Evolutionary conservation across 2,113 vertebrate genomes (phyloP), one percentile per base, ranked within the genome.

Genomic region (Echinops telfairi): DNA sequence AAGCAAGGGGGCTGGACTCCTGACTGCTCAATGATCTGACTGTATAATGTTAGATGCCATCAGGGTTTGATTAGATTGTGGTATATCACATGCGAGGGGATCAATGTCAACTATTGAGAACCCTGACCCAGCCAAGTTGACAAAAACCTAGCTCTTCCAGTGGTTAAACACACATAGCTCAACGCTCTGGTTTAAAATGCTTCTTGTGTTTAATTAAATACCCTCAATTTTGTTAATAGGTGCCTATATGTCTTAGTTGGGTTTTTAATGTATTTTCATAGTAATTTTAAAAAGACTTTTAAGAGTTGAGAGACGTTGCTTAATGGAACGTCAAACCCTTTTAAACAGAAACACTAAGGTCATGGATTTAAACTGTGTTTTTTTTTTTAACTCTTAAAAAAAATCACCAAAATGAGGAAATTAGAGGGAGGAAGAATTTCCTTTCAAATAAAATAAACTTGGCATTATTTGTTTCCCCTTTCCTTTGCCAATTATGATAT

Each of bases 381-480:
- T 12, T 53, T 53, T 53, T 79, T 80, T 85, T 36, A 77, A 80
- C 9, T 87, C 60, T 31, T 53, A 66, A 84, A 60, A 47, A 47
- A 80, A 66, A 7, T 93, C 64, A 75, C 40, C 33, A 82, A 89
- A 60, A 92, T 90, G 3, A 90, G 57, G 15, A 57, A 70, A 80
- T 64, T 47, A 29, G 57, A 43, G 38, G 10, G 70, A 27, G 5
- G 5, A 29, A 88, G 6, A 38, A 58, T 90, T 85, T 60, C 36
- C 47, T 94, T 77, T 85, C 31, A 78, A 92, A 86, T 15, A 84
- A 86, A 88, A 38, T 66, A 53, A 94, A 78, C 33, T 71, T 81
- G 20, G 36, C 33, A 73, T 81, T 62, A 86, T 73, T 85, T 14
- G 40, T 83, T 70, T 10, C 36, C 77, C 19, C 71, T 79, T n/a